phyloP scores from a whole-genome alignment of 2,888 invertebrate species.

The Cephus rjabovi region DNA sequence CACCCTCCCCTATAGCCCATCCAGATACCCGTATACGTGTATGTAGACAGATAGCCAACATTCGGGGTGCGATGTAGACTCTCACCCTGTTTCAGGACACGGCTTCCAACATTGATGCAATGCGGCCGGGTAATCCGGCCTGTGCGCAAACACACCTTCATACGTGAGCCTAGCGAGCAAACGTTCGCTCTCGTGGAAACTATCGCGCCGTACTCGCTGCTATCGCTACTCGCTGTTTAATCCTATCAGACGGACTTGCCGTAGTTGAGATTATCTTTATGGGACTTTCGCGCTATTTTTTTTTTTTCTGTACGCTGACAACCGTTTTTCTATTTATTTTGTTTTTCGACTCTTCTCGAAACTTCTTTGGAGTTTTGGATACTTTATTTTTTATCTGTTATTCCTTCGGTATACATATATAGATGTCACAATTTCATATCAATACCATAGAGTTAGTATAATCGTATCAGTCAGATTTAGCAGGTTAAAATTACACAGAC shows the following conservation, averaged over 20 bases:
- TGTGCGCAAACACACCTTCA: conserved; percentile 15
- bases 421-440: not conserved
- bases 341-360: no score
- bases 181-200: not conserved
- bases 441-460: not conserved
- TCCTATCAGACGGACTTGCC: not conserved
- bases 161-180: not conserved
- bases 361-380: no score
- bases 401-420: no score
- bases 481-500: not conserved
- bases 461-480: not conserved
- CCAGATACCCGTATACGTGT: conserved; percentile 6
- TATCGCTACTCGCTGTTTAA: not conserved
- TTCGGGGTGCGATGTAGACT: not conserved
- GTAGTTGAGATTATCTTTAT: not conserved
- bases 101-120: conserved; percentile 14
- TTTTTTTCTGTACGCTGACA: not conserved
- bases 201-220: not conserved
- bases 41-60: not conserved
- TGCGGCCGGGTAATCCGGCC: conserved; percentile 13
- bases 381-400: not conserved
- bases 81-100: not conserved
- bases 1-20: not conserved
- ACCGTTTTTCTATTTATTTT: not conserved
- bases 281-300: not conserved